A percentile compares a stretch with the other conserved stretches of the same genome.
Conservation (phyloP, 2,888 invertebrate genomes). For the Ischnura elegans region DNA sequence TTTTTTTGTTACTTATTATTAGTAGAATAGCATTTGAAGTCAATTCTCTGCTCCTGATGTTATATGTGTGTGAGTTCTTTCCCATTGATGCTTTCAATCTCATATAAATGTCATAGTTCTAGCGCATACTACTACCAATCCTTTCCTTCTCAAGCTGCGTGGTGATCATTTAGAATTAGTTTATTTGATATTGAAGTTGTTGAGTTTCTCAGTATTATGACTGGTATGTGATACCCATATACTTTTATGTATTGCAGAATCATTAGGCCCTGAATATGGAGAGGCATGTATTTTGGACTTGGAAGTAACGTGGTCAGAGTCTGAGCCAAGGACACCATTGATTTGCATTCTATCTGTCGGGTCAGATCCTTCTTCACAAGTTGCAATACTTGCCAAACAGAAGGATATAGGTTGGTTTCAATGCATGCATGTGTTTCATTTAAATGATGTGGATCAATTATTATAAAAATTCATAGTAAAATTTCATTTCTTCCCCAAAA, state of each 20-base stretch:
- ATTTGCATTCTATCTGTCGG: slow-evolving; percentile 96
- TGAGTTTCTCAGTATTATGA: no score
- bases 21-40: no score
- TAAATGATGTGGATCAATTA: not conserved
- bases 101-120: no score
- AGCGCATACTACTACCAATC: no score
- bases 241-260: slow-evolving; percentile 80
- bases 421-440: not conserved
- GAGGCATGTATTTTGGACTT: slow-evolving; percentile 95
- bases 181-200: no score
- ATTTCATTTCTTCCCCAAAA: not conserved
- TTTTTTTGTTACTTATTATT: no score
- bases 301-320: slow-evolving; percentile 94
- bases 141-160: no score
- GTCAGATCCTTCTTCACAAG: slow-evolving; percentile 97
- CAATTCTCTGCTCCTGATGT: no score
- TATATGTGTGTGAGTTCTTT: no score
- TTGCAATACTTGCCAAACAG: slow-evolving; percentile 90
- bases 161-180: no score
- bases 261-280: slow-evolving; percentile 91
- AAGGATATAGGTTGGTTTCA: slow-evolving; percentile 91
- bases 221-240: no score
- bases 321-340: slow-evolving; percentile 92
- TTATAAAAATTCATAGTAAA: not conserved
- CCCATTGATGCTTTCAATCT: no score